phyloP scores from a whole-genome alignment of 2,797 vertebrate species.

The Ctenopoma multispine region DNA sequence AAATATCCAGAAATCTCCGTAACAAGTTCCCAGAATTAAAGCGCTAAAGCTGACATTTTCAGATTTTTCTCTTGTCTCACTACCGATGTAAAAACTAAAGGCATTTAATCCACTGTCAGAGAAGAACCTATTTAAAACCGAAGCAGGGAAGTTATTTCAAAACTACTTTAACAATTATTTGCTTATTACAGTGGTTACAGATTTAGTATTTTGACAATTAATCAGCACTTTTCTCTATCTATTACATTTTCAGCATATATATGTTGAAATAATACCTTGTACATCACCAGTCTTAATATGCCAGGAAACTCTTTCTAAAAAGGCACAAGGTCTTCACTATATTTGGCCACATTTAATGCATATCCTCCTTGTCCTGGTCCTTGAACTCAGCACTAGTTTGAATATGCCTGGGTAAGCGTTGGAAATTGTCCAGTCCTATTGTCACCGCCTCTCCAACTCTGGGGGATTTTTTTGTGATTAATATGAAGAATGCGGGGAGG shows the following conservation, averaged over 20 bases:
- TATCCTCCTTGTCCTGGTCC: slow-evolving; percentile 49
- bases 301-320: slow-evolving; percentile 33
- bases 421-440: slow-evolving; percentile 41
- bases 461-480: slow-evolving; percentile 36
- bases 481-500: slow-evolving; percentile 37
- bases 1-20: no score
- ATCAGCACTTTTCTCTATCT: no score
- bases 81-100: no score
- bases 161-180: no score
- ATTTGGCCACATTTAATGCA: slow-evolving; percentile 28
- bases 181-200: no score
- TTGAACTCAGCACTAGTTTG: slow-evolving; percentile 36
- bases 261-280: neutral
- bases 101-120: no score
- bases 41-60: no score
- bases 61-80: no score
- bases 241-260: neutral
- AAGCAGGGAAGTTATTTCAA: no score
- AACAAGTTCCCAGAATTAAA: no score
- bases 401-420: slow-evolving; percentile 21
- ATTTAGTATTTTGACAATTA: no score
- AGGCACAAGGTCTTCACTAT: slow-evolving; percentile 41
- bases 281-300: neutral
- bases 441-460: slow-evolving; percentile 33
- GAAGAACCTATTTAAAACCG: no score